phyloP scores from a whole-genome alignment of 2,113 vertebrate genomes.

The Pseudorectes ferrugineus region DNA sequence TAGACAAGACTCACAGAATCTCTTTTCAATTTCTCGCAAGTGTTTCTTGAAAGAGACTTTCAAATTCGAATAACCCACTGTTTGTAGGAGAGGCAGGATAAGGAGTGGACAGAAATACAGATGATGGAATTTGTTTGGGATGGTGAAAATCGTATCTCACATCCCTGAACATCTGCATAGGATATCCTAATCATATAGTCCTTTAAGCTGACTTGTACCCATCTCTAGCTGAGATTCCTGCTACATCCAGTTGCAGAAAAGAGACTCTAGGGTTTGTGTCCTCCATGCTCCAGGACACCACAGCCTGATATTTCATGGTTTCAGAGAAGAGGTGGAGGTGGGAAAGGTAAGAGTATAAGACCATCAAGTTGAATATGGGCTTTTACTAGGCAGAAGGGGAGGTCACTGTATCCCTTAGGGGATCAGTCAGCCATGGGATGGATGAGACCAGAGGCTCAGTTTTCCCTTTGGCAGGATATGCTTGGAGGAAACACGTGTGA shows the following conservation, averaged over 20 bases:
- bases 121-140: not conserved
- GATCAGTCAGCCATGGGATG: not conserved
- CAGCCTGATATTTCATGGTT: not conserved
- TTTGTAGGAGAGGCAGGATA: not conserved
- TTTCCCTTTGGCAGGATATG: not conserved
- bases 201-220: not conserved
- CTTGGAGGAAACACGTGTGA: not conserved
- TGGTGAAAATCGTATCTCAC: not conserved
- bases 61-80: not conserved
- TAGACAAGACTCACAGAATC: not conserved
- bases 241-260: not conserved
- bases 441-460: not conserved
- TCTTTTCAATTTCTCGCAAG: not conserved
- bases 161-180: not conserved
- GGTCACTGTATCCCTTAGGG: not conserved
- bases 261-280: not conserved
- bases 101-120: not conserved
- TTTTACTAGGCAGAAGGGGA: not conserved
- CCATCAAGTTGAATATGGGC: not conserved
- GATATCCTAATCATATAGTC: not conserved
- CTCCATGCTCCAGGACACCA: not conserved
- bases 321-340: not conserved
- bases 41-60: not conserved
- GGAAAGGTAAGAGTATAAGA: not conserved
- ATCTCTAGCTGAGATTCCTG: not conserved